A percentile compares a stretch with the other conserved stretches of the same genome.
Evolutionary conservation across 92 coral and sea anemone genomes (phyloP).

Genomic region (Nematostella vectensis): DNA sequence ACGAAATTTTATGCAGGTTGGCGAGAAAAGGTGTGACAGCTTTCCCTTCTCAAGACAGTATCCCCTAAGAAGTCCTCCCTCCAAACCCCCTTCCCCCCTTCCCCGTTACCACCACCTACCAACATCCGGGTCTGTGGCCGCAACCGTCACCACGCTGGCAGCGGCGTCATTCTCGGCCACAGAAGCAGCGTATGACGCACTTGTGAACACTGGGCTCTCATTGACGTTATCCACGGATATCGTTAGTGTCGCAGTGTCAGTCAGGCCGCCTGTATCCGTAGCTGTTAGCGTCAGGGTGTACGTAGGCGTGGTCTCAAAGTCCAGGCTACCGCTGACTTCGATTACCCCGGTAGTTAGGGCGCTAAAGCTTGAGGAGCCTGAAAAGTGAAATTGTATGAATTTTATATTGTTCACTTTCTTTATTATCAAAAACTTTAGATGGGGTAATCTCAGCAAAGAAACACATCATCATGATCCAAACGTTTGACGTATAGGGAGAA

Average conservation of each 20-base stretch:
- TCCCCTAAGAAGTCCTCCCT: no score
- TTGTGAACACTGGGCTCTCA: constrained; percentile 33
- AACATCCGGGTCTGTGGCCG: constrained; percentile 45
- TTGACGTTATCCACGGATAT: constrained; percentile 29
- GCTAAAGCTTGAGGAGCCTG: constrained; percentile 38
- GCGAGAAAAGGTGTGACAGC: no score
- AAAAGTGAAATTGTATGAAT: not conserved
- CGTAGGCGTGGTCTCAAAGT: constrained; percentile 44
- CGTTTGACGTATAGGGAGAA: no score
- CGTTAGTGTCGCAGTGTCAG: constrained; percentile 21
- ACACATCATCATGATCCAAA: no score
- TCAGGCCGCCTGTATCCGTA: constrained; percentile 34
- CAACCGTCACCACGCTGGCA: constrained; percentile 47
- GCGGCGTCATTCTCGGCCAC: constrained; percentile 39
- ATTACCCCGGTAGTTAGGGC: constrained; percentile 35
- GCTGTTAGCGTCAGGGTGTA: constrained; percentile 41
- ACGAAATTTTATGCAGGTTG: no score
- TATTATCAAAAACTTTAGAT: no score
- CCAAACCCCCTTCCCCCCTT: no score
- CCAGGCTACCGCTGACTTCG: constrained; percentile 40
- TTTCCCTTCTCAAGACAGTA: no score
- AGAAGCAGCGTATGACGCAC: constrained; percentile 44
- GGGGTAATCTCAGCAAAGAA: no score
- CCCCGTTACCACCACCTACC: no score
- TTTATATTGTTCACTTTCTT: not conserved